Conservation (phyloP, 2,113 vertebrate species). For the Andinoacara biseriatus region DNA sequence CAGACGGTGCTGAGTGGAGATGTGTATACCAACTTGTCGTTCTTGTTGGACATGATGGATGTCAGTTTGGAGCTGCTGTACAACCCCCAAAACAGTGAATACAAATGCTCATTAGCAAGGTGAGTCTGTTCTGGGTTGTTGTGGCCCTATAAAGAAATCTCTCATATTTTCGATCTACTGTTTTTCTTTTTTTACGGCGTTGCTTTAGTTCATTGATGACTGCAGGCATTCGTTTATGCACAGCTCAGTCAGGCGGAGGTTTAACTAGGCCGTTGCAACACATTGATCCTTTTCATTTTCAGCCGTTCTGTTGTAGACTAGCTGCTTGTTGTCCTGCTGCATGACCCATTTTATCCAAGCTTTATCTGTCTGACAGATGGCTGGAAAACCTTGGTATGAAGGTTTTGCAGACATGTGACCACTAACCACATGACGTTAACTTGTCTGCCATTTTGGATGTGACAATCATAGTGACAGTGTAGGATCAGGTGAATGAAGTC, state of each 20-base stretch:
- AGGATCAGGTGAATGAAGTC: background rate
- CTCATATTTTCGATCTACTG: too few species aligned
- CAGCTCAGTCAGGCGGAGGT: background rate
- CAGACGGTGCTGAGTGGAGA: constrained; percentile 97
- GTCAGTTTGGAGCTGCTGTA: constrained; percentile 94
- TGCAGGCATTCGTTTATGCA: background rate
- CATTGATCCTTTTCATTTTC: background rate
- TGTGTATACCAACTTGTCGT: constrained; percentile 89
- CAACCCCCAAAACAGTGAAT: constrained; percentile 75
- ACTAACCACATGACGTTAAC: too few species aligned
- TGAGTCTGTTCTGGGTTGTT: constrained; percentile 41
- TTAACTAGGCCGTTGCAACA: background rate
- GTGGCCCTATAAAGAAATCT: background rate
- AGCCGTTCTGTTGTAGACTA: too few species aligned
- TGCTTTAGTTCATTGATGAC: background rate
- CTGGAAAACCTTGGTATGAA: background rate
- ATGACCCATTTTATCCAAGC: background rate
- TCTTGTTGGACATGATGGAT: constrained; percentile 95
- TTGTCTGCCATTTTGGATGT: background rate
- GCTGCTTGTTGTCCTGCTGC: background rate
- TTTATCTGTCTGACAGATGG: background rate
- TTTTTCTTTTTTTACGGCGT: background rate
- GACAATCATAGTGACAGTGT: background rate
- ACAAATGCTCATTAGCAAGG: constrained; percentile 88
- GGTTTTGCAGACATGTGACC: background rate